Conservation (phyloP, 2,888 invertebrate genomes). For the Phyllotreta striolata region DNA sequence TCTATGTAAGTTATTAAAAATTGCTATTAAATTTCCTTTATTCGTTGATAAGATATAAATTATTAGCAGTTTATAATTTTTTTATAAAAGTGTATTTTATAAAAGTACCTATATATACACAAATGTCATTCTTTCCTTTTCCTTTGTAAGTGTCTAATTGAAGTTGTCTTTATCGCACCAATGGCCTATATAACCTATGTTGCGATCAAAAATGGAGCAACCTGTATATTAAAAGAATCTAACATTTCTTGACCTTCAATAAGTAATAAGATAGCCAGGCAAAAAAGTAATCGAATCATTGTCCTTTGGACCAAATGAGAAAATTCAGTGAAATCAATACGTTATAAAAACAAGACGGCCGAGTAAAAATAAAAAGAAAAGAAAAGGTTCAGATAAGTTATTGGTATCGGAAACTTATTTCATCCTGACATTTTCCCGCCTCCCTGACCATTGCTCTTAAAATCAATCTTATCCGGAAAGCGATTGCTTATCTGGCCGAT, state of each 20-base stretch:
- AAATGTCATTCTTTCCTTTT: too few relatives aligned
- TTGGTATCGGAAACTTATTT: constrained; percentile 33
- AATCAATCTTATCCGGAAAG: constrained; percentile 37
- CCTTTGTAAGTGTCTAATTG: too few relatives aligned
- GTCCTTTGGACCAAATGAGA: background rate
- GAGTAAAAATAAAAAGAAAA: constrained; percentile 22
- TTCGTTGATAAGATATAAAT: too few relatives aligned
- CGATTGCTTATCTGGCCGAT: constrained; percentile 34
- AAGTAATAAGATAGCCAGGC: background rate
- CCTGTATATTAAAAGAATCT: too few relatives aligned
- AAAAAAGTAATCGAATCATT: constrained; percentile 8
- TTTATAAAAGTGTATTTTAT: too few relatives aligned
- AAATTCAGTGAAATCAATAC: constrained; percentile 9
- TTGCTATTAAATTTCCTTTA: too few relatives aligned
- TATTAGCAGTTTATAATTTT: too few relatives aligned
- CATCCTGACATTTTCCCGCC: constrained; percentile 30
- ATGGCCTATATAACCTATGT: too few relatives aligned
- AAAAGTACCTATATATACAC: too few relatives aligned
- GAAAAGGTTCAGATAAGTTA: constrained; percentile 19
- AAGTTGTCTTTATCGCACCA: too few relatives aligned
- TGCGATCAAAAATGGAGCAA: too few relatives aligned
- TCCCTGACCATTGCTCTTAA: constrained; percentile 36
- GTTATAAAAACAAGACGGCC: constrained; percentile 15
- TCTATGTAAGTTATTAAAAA: too few relatives aligned
- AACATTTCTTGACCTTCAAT: background rate